phyloP scores from a whole-genome alignment of 2,888 invertebrate genomes.

The Drosophila neotestacea region DNA sequence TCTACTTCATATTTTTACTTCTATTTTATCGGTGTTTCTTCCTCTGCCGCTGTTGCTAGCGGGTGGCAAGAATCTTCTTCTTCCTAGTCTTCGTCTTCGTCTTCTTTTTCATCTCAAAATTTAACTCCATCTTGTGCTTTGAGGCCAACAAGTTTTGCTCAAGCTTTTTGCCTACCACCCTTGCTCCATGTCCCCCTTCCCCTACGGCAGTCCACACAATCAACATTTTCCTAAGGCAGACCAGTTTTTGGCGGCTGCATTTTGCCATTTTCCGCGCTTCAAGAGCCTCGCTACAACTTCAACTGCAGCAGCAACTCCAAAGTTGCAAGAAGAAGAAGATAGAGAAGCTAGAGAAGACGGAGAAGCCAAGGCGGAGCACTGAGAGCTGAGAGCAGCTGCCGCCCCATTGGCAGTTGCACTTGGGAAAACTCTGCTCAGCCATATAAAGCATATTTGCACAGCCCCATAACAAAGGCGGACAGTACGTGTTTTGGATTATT shows the following conservation, averaged over 20 bases:
- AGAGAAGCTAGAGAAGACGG: constrained; percentile 5
- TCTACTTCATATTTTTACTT: constrained; percentile 16
- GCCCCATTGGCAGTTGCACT: constrained; percentile 61
- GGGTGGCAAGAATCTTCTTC: constrained; percentile 42
- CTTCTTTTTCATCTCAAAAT: constrained; percentile 31
- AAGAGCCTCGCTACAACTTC: constrained; percentile 27
- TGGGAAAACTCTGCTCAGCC: constrained; percentile 58
- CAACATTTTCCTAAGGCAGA: constrained; percentile 69
- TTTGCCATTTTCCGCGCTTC: constrained; percentile 78
- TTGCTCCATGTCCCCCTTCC: constrained; percentile 11
- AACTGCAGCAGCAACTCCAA: constrained; percentile 4
- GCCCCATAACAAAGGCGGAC: constrained; percentile 58
- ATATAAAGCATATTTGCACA: constrained; percentile 44
- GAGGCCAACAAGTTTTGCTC: constrained; percentile 73
- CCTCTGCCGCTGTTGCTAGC: constrained; percentile 27
- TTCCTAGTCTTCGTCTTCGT: constrained; percentile 8
- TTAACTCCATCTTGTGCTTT: constrained; percentile 63
- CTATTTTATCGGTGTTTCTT: constrained; percentile 15
- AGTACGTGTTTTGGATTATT: constrained; percentile 77
- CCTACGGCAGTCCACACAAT: constrained; percentile 10
- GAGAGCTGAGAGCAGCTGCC: constrained; percentile 27
- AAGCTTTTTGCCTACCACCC: constrained; percentile 34
- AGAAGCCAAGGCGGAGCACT: constrained; percentile 19
- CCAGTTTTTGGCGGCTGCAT: constrained; percentile 76
- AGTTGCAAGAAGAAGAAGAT: constrained; percentile 16